phyloP scores from a whole-genome alignment of 2,888 invertebrate species.

The Acanthosepion lycidas region DNA sequence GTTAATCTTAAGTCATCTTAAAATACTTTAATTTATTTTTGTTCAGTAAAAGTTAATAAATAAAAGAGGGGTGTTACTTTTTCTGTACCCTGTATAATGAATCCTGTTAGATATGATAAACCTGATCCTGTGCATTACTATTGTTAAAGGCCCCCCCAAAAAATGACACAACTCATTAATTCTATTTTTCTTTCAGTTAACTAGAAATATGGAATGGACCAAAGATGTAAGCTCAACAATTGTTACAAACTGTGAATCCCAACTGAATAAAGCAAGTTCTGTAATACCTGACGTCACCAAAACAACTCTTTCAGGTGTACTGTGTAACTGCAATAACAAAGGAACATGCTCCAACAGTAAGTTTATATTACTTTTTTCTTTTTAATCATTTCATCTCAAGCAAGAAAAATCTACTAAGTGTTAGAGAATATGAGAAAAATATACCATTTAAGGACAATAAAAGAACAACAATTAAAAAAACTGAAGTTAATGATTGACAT shows the following conservation, averaged over 20 bases:
- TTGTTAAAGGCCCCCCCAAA: background rate
- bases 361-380: background rate
- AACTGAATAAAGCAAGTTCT: background rate
- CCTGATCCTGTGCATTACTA: background rate
- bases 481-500: no score
- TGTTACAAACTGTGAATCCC: background rate
- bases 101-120: background rate
- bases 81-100: no score
- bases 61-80: no score
- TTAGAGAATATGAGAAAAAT: no score
- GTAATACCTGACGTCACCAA: background rate
- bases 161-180: background rate
- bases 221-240: background rate
- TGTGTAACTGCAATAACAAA: background rate
- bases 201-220: background rate
- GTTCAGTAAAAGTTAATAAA: no score
- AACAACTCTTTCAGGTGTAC: background rate
- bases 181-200: background rate
- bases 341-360: background rate
- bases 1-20: no score
- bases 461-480: no score
- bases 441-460: no score
- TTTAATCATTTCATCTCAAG: no score
- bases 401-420: no score
- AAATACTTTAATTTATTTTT: no score